Percentiles rank a stretch among this genome's conserved stretches.
Evolutionary conservation across 2,797 vertebrate species (phyloP).

Genomic region (Chelmon rostratus): DNA sequence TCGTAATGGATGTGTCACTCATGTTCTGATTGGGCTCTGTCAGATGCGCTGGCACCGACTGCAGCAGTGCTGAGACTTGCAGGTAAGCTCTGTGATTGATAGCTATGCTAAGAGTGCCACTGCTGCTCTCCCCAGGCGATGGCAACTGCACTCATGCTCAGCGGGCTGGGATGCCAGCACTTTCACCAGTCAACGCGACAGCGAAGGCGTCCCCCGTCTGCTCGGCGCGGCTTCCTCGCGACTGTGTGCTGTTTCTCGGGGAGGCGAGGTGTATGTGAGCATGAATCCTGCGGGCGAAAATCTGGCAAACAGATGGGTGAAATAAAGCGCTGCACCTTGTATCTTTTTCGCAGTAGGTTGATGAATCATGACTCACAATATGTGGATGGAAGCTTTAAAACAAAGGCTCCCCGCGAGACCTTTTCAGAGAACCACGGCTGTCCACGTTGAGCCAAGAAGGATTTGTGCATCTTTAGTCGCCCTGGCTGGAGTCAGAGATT

Average conservation of each 20-base stretch:
- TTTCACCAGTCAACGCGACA: conserved; percentile 46
- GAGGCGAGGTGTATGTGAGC: conserved; percentile 1
- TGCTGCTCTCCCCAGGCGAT: conserved; percentile 62
- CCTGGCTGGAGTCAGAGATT: conserved; percentile 32
- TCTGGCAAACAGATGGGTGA: background rate
- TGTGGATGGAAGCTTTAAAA: conserved; percentile 47
- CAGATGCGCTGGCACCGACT: conserved; percentile 31
- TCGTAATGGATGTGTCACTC: conserved; percentile 49
- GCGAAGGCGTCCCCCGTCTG: conserved; percentile 28
- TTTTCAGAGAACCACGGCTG: conserved; percentile 38
- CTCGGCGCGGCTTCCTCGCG: conserved; percentile 8
- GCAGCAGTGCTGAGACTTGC: conserved; percentile 38
- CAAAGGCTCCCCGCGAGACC: conserved; percentile 30
- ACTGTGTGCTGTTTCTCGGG: background rate
- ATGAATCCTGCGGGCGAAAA: background rate
- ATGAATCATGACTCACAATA: conserved; percentile 31
- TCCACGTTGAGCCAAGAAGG: conserved; percentile 41
- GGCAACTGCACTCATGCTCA: conserved; percentile 52
- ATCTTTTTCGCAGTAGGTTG: background rate
- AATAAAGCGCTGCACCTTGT: conserved; percentile 3
- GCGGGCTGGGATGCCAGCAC: conserved; percentile 44
- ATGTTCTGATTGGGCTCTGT: conserved; percentile 51
- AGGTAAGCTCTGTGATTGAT: conserved; percentile 71
- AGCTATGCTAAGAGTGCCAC: conserved; percentile 48
- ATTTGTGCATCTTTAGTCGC: conserved; percentile 60